These are phyloP conservation scores for Diplodus puntazzo DNA, from an alignment of 2,797 vertebrate species.

Conservation along the genomic window DNA sequence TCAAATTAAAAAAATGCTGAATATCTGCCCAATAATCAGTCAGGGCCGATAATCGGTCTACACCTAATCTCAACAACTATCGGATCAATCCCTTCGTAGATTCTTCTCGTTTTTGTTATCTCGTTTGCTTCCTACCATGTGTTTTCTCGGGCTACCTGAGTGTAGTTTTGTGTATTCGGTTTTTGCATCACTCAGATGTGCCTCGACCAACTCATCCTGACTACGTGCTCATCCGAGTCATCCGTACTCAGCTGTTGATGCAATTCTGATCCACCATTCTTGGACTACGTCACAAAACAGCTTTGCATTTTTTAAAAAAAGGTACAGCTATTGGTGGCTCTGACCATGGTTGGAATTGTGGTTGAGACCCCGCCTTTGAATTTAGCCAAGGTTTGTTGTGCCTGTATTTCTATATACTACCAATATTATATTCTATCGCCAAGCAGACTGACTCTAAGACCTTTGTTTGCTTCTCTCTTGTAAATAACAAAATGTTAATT, in stretches of 20 bases:
- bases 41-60: no score
- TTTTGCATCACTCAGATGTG: background rate
- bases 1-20: no score
- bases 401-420: background rate
- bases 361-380: background rate
- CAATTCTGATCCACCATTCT: background rate
- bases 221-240: background rate
- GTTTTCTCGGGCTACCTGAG: background rate
- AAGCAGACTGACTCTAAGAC: background rate
- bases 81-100: no score
- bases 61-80: background rate
- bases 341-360: background rate
- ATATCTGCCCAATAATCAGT: no score
- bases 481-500: slow-evolving; percentile 43
- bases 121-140: background rate
- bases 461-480: slow-evolving; percentile 15
- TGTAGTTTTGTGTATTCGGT: background rate
- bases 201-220: background rate
- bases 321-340: background rate
- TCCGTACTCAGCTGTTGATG: background rate
- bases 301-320: background rate
- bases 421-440: background rate
- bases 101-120: background rate
- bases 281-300: background rate
- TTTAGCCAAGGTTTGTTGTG: background rate